A percentile compares a stretch with the other conserved stretches of the same genome.
Conservation (phyloP, 2,888 invertebrate species). For the Polietes domitor region DNA sequence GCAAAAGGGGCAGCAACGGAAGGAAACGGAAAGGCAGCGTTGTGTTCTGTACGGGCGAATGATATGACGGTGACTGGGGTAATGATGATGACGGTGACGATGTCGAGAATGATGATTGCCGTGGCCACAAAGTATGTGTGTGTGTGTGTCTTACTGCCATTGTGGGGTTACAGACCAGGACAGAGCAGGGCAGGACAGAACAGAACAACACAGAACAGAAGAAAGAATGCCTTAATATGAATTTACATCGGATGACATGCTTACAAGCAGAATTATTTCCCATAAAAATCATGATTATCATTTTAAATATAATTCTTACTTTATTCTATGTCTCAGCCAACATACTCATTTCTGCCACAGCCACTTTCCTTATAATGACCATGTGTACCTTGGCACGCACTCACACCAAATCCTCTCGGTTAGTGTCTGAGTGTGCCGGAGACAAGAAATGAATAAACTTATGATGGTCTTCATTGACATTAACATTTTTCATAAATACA, state of each 20-base stretch:
- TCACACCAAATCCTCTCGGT: background rate
- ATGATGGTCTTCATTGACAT: slow-evolving; percentile 54
- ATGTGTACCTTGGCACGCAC: background rate
- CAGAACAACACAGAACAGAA: slow-evolving; percentile 3
- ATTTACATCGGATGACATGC: slow-evolving; percentile 40
- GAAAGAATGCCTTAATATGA: slow-evolving; percentile 35
- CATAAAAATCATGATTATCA: slow-evolving; percentile 52
- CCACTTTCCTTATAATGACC: background rate
- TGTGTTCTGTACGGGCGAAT: slow-evolving; percentile 44
- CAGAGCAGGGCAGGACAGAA: too few relatives aligned
- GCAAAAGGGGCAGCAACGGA: background rate
- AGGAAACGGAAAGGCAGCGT: slow-evolving; percentile 2
- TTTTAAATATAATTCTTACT: slow-evolving; percentile 41
- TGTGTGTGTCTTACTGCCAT: background rate
- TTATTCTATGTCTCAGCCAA: background rate
- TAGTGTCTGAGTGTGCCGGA: background rate
- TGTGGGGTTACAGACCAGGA: background rate
- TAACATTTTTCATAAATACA: slow-evolving; percentile 49
- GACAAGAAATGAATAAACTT: slow-evolving; percentile 35
- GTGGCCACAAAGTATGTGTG: slow-evolving; percentile 36
- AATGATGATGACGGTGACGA: slow-evolving; percentile 21
- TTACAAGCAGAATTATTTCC: slow-evolving; percentile 45
- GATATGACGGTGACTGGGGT: slow-evolving; percentile 39
- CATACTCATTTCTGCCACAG: background rate
- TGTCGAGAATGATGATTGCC: slow-evolving; percentile 29